These are phyloP conservation scores for Boloria selene DNA, from an alignment of 2,888 invertebrate species.

Conservation along the genomic window DNA sequence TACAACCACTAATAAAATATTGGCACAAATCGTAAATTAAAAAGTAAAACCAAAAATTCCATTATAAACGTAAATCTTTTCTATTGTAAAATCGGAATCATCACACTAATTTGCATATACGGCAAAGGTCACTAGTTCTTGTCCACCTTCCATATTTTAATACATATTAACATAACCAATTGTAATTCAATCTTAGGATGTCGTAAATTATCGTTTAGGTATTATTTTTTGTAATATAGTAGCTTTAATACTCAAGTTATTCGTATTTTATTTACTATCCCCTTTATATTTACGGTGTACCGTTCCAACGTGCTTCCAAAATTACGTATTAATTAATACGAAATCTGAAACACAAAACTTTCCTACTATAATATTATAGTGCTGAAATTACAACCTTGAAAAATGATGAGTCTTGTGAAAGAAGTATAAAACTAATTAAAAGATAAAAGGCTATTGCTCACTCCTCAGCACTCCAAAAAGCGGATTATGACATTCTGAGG, in stretches of 20 bases:
- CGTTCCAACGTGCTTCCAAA: not conserved
- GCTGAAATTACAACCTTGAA: conserved; percentile 14
- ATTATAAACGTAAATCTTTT: not conserved
- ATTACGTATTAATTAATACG: not conserved
- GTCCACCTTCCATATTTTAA: conserved; percentile 11
- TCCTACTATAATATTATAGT: conserved; percentile 18
- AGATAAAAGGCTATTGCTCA: conserved; percentile 33
- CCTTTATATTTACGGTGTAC: no score
- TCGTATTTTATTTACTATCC: no score
- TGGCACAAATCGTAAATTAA: no score
- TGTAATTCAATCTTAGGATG: not conserved
- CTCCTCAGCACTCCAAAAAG: conserved; percentile 29
- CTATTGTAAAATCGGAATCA: not conserved
- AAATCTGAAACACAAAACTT: conserved; percentile 11
- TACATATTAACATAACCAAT: not conserved
- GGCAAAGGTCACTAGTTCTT: conserved; percentile 7
- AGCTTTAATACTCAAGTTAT: no score
- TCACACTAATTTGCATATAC: conserved; percentile 1
- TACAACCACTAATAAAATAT: no score
- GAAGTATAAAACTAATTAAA: conserved; percentile 33
- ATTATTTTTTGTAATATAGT: no score
- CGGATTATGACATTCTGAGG: conserved; percentile 33
- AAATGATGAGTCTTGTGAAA: conserved; percentile 19
- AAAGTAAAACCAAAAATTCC: no score
- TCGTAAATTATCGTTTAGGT: conserved; percentile 18